Evolutionary conservation across 1,140 invertebrate genomes (phyloP), one percentile per base, ranked within the genome.

Genomic region (Parapsyche elsis): DNA sequence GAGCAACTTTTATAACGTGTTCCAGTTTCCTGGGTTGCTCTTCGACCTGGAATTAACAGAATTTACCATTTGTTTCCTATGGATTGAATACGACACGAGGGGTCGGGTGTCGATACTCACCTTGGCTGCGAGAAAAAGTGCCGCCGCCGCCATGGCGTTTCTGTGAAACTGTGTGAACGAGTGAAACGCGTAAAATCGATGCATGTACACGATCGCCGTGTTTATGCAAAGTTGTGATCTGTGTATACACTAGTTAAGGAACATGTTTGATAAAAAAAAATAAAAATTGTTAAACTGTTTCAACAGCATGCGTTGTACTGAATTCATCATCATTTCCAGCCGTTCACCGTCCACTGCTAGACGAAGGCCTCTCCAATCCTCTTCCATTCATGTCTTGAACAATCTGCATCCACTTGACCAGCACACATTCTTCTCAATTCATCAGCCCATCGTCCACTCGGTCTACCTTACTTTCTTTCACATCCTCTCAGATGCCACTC

Each of bases 191-290:
- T 98, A 99, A 88, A 99, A 99, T 24, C 97, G 91, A 87, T 99
- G 97, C 97, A 99, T 98, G 85, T 98, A 99, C n/a, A 99, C 97
- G 84, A 98, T 98, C 44, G 96, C 96, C 78, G 96, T 97, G 87
- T 97, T 97, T 84, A 97, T 97, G 87, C 95, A 97, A 86, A 97
- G 88, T 88, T 97, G 95, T 23, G 93, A 94, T 84, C 95, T 96
- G 88, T 81, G 81, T 5, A 7, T 7, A 19, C 0, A 46, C 2
- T 19, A 9, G 53, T 80, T 16, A 61, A 79, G 71, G 78, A 71
- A 77, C 7, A 74, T 71, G 46, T 67, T 26, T 0, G 26, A 26
- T 1, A 9, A n/a, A 12, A 53, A 5, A 53, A 16, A 53, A 14
- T n/a, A n/a, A n/a, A n/a, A n/a, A n/a, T n/a, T n/a, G n/a, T n/a